These are phyloP conservation scores for Pseudochromis fuscus DNA, from an alignment of 2,797 vertebrate genomes.

Conservation along the genomic window DNA sequence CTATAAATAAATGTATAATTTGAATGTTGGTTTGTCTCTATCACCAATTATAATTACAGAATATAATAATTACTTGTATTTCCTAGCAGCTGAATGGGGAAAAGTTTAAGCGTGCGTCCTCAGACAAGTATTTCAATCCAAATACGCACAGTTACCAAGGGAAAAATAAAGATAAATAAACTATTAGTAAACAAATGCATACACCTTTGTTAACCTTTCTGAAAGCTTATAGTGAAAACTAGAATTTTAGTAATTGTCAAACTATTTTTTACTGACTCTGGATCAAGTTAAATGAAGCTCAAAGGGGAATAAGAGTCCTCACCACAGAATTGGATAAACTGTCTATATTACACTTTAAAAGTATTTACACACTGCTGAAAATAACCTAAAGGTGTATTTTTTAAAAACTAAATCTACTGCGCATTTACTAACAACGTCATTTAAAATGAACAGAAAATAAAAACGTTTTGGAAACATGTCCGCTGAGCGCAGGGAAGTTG, in stretches of 20 bases:
- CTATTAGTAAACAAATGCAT: neutral
- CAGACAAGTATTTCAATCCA: neutral
- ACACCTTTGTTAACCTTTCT: neutral
- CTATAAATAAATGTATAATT: too few relatives aligned
- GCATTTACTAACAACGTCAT: slow-evolving; percentile 2
- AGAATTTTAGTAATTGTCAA: neutral
- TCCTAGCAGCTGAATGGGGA: neutral
- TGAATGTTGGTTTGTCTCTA: rapidly evolving
- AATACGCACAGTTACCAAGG: neutral
- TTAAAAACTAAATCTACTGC: neutral
- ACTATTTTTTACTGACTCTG: neutral
- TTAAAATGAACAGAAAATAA: neutral
- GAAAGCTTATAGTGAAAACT: neutral
- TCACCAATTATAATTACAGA: neutral
- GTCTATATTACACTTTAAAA: neutral
- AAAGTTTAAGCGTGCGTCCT: neutral
- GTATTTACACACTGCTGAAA: neutral
- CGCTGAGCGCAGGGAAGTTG: too few relatives aligned
- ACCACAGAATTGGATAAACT: neutral
- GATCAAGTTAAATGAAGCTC: neutral
- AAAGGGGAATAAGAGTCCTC: neutral
- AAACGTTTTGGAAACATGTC: neutral
- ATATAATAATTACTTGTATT: slow-evolving; percentile 16
- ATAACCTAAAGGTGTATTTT: neutral
- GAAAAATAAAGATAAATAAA: neutral